These are phyloP conservation scores for Phyllotreta cruciferae DNA, from an alignment of 2,888 invertebrate species.

Conservation along the genomic window DNA sequence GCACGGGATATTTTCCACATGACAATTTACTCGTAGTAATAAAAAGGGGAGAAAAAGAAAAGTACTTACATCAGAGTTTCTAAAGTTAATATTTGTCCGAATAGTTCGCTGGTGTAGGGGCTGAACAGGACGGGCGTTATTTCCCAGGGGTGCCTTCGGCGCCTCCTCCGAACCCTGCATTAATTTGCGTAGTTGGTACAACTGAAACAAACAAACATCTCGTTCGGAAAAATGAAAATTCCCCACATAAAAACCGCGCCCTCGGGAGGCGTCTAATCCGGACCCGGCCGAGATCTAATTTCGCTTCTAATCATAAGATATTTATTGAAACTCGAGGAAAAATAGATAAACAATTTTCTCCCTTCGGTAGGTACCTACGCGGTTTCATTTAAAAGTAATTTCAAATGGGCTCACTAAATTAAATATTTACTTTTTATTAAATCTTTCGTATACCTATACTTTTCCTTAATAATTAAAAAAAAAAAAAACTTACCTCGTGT, in stretches of 20 bases:
- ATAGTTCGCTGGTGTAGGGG: slow-evolving; percentile 91
- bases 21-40: slow-evolving; percentile 36
- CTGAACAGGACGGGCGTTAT: slow-evolving; percentile 94
- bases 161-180: slow-evolving; percentile 88
- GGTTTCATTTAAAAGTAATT: no score
- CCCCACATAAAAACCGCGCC: not conserved
- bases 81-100: slow-evolving; percentile 97
- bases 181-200: slow-evolving; percentile 84
- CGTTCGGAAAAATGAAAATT: slow-evolving; percentile 19
- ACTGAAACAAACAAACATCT: slow-evolving; percentile 63
- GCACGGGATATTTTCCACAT: slow-evolving; percentile 8
- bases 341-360: not conserved
- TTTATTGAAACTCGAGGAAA: not conserved
- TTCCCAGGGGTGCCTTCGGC: slow-evolving; percentile 90
- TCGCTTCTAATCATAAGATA: not conserved
- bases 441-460: no score
- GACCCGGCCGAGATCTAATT: not conserved
- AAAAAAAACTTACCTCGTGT: slow-evolving; percentile 77
- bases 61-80: slow-evolving; percentile 62
- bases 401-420: not conserved
- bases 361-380: no score
- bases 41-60: slow-evolving; percentile 36
- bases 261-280: not conserved
- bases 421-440: no score
- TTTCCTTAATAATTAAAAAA: slow-evolving; percentile 27